These are phyloP conservation scores for Muntiacus reevesi DNA, from an alignment of 2,113 vertebrate species.

Conservation along the genomic window DNA sequence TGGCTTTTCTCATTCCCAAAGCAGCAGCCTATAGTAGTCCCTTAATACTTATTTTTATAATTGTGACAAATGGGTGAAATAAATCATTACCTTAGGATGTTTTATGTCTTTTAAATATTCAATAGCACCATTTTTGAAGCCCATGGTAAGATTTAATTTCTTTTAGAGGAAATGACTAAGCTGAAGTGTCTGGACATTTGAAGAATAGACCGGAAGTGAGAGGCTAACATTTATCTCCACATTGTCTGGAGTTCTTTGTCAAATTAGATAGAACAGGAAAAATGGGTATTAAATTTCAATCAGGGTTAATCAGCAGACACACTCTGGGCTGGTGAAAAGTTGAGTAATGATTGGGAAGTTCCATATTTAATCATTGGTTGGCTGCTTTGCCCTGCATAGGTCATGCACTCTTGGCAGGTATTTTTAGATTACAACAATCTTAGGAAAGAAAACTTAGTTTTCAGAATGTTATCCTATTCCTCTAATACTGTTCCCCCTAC, in stretches of 20 bases:
- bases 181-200: slow-evolving; percentile 45
- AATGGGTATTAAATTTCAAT: slow-evolving; percentile 65
- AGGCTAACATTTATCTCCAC: slow-evolving; percentile 33
- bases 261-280: slow-evolving; percentile 48
- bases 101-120: slow-evolving; percentile 41
- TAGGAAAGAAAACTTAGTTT: slow-evolving; percentile 47
- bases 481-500: not conserved
- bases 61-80: slow-evolving; percentile 38
- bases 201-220: slow-evolving; percentile 56
- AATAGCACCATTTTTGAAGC: slow-evolving; percentile 33
- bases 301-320: slow-evolving; percentile 56
- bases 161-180: slow-evolving; percentile 41
- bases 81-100: slow-evolving; percentile 11
- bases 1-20: not conserved
- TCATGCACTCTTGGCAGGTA: slow-evolving; percentile 34
- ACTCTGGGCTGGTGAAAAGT: not conserved
- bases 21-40: not conserved
- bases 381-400: not conserved
- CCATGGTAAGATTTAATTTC: slow-evolving; percentile 20
- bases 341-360: slow-evolving; percentile 57
- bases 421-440: slow-evolving; percentile 37
- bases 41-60: slow-evolving; percentile 34
- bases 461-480: not conserved
- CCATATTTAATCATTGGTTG: slow-evolving; percentile 55
- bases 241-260: slow-evolving; percentile 56